Base-by-base conservation (phyloP, 2,888 invertebrate genomes). In the Thecophora atra region DNA sequence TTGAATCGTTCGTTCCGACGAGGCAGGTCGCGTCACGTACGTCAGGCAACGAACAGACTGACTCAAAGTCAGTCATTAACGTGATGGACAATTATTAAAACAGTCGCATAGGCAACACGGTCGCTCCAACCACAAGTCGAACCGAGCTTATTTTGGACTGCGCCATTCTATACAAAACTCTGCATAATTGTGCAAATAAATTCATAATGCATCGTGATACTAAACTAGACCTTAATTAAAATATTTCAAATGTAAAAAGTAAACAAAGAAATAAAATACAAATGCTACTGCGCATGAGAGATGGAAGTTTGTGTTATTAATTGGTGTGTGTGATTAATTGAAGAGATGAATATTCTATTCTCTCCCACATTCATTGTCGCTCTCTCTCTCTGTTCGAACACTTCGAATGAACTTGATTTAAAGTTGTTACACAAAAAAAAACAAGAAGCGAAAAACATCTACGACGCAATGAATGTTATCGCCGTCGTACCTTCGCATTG, bases 21-120 rank as follows among this genome's bases (percentile, higher is more conserved):
- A 13, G n/a, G n/a, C 63, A 30, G 21, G 44, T 17, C 68, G 44
- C 21, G 68, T 68, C 68, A 68, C 68, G 68, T 68, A 44, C 54
- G 24, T 26, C n/a, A 37, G 13, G 15, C 63, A 37, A 17, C 42
- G 28, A 37, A 42, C 30, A 60, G 60, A n/a, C n/a, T n/a, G n/a
- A n/a, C n/a, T n/a, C 60, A 37, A 21, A 6, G 37, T 37, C 30
- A 19, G 62, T n/a, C 62, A 62, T 30, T 44, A 44, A 44, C 44
- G 44, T 44, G 15, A 44, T 15, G 44, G 8, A 15, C 15, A 44
- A 15, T 44, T 7, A 44, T 44, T n/a, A 51, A 15, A 51, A n/a
- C n/a, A n/a, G n/a, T n/a, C 51, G 13, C n/a, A 44, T 51, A 5
- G 4, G 15, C 30, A 3, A 51, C 51, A 8, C n/a, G 5, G 51